Conservation (phyloP, 2,888 invertebrate genomes). For the Drosophila tripunctata region DNA sequence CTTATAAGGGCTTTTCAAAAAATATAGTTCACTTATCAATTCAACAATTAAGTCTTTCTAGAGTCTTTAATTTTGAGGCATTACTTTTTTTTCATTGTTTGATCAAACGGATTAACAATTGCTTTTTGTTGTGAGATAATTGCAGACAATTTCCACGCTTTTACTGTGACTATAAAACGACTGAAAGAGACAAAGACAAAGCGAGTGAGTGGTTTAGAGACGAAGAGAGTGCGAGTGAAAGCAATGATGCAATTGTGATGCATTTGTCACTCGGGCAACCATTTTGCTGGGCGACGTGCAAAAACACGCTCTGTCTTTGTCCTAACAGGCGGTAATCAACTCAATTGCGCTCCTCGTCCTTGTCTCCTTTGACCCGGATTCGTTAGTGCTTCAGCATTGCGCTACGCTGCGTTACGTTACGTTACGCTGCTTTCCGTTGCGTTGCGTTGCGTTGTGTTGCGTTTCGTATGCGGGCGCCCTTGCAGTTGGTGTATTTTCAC, state of each 20-base stretch:
- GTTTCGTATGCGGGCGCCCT: constrained; percentile 36
- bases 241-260: constrained; percentile 47
- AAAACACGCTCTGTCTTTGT: constrained; percentile 48
- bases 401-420: constrained; percentile 11
- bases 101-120: not conserved
- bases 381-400: constrained; percentile 1
- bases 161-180: constrained; percentile 38
- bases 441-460: constrained; percentile 19
- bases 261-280: constrained; percentile 31
- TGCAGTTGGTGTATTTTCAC: constrained; percentile 37
- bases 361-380: constrained; percentile 50
- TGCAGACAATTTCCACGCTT: constrained; percentile 7
- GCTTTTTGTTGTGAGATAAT: constrained; percentile 6
- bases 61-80: too few species aligned
- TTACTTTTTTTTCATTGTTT: too few species aligned
- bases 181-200: constrained; percentile 21
- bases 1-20: too few species aligned
- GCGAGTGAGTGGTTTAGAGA: not conserved
- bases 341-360: constrained; percentile 56
- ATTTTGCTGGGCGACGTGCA: constrained; percentile 25
- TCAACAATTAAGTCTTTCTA: too few species aligned
- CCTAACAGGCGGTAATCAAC: constrained; percentile 65
- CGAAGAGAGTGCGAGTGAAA: constrained; percentile 6
- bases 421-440: not conserved
- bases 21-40: too few species aligned